Conservation (phyloP, 2,113 vertebrate species). For the Geothlypis trichas region DNA sequence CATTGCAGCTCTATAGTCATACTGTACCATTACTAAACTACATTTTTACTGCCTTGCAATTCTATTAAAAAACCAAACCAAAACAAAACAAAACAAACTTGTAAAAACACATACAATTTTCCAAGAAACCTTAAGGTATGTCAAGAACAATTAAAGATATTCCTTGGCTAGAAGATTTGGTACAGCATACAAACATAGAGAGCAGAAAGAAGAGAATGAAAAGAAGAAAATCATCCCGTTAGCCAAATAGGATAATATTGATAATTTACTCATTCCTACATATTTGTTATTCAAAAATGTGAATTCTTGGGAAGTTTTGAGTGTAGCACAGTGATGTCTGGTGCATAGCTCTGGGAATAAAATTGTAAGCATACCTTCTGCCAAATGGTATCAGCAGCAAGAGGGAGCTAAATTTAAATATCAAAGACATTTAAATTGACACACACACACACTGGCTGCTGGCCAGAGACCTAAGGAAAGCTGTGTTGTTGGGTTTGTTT, state of each 20-base stretch:
- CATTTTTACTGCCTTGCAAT: background rate
- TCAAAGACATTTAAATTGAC: constrained; percentile 57
- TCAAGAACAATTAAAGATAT: background rate
- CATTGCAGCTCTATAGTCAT: background rate
- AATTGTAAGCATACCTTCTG: constrained; percentile 10
- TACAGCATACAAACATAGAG: background rate
- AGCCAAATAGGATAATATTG: background rate
- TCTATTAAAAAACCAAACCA: background rate
- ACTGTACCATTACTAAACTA: background rate
- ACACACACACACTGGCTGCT: constrained; percentile 24
- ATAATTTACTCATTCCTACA: background rate
- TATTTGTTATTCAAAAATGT: background rate
- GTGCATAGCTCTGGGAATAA: constrained; percentile 11
- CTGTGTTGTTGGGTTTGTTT: background rate
- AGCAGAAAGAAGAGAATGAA: background rate
- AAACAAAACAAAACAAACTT: background rate
- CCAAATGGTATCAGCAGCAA: constrained; percentile 25
- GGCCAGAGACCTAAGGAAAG: constrained; percentile 9
- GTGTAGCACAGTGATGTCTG: background rate
- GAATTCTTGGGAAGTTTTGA: constrained; percentile 6
- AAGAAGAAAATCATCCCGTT: background rate
- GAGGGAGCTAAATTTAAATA: constrained; percentile 49
- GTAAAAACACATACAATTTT: background rate
- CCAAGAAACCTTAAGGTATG: background rate
- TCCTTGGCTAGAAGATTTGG: background rate